These are phyloP conservation scores for Agrochola litura DNA, from an alignment of 2,888 invertebrate species.

Conservation along the genomic window DNA sequence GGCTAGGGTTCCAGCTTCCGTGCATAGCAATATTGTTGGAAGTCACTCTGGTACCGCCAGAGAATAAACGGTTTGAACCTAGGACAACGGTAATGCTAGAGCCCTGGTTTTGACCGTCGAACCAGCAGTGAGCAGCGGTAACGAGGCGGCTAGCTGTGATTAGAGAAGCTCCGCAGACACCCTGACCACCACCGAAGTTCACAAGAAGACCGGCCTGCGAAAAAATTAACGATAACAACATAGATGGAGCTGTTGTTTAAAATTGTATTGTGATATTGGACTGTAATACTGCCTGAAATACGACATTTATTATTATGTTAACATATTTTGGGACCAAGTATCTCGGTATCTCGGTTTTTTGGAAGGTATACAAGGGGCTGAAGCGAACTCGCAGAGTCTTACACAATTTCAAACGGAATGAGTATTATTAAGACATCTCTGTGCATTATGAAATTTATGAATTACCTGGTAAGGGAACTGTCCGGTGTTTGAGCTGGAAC, in stretches of 20 bases:
- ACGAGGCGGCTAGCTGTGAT: slow-evolving; percentile 69
- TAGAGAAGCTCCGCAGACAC: slow-evolving; percentile 78
- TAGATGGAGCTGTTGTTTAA: background rate
- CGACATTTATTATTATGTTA: background rate
- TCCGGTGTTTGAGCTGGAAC: slow-evolving; percentile 51
- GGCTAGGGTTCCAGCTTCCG: slow-evolving; percentile 72
- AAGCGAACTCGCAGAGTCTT: background rate
- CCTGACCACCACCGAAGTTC: slow-evolving; percentile 51
- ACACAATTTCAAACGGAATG: background rate
- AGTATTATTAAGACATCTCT: too few species aligned
- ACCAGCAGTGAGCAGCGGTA: slow-evolving; percentile 83
- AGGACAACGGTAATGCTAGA: slow-evolving; percentile 75
- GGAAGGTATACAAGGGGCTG: background rate
- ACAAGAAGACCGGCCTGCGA: slow-evolving; percentile 59
- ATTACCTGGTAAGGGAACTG: slow-evolving; percentile 69
- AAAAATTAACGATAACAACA: background rate
- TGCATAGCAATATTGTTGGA: slow-evolving; percentile 70
- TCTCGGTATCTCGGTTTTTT: background rate
- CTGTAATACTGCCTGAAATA: background rate
- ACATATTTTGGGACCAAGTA: background rate
- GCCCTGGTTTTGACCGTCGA: slow-evolving; percentile 75
- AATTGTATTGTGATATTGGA: background rate
- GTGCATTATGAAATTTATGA: background rate
- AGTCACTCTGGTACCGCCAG: slow-evolving; percentile 72
- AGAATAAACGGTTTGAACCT: slow-evolving; percentile 73